Evolutionary conservation across 2,888 invertebrate genomes (phyloP).

Genomic region (Parnassius mnemosyne): DNA sequence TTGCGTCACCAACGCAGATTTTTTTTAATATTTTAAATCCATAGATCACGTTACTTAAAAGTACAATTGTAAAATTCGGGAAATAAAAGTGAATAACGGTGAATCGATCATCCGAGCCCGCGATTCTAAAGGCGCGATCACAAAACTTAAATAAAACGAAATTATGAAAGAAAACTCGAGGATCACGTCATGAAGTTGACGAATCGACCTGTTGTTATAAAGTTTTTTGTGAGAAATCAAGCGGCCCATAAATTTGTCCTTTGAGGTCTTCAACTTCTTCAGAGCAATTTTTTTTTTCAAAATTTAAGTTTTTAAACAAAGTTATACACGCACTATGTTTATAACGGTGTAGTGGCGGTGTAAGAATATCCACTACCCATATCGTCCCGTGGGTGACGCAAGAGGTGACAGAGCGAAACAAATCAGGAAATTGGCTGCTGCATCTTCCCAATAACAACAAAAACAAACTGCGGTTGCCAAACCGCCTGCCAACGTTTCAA

Average conservation of each 20-base stretch:
- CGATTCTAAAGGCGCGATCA: conserved; percentile 41
- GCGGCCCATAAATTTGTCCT: conserved; percentile 1
- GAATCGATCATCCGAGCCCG: conserved; percentile 36
- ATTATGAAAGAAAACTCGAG: conserved; percentile 27
- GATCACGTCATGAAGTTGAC: conserved; percentile 37
- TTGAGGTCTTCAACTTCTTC: too few species aligned
- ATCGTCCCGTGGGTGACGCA: too few species aligned
- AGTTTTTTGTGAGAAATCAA: neutral
- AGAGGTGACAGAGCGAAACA: too few species aligned
- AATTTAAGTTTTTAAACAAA: too few species aligned
- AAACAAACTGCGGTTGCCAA: too few species aligned
- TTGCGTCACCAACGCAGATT: neutral
- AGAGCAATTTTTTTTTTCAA: neutral
- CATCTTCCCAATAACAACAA: too few species aligned
- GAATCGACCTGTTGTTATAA: conserved; percentile 26
- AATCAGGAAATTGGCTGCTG: too few species aligned
- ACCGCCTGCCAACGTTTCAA: too few species aligned
- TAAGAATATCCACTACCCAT: too few species aligned
- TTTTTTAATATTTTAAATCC: conserved; percentile 1
- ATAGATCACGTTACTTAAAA: neutral
- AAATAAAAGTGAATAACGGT: conserved; percentile 22
- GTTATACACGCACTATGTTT: too few species aligned
- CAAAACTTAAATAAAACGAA: conserved; percentile 40
- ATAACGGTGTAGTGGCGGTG: too few species aligned
- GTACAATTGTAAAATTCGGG: conserved; percentile 6